Evolutionary conservation across 2,113 vertebrate genomes (phyloP).

Genomic region (Esox niger): DNA sequence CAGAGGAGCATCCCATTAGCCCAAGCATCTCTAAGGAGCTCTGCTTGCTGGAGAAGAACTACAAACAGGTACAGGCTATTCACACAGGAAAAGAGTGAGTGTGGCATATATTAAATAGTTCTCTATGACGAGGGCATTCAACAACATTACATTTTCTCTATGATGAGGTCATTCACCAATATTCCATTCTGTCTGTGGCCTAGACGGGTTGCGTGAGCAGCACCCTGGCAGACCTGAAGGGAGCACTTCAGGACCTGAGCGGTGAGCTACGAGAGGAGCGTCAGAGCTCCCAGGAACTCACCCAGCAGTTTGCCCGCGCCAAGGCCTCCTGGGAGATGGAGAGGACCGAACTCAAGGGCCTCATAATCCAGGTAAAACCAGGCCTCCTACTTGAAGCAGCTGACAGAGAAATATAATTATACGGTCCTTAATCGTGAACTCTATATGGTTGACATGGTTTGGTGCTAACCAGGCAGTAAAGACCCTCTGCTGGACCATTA

Average conservation of each 20-base stretch:
- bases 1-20: constrained; percentile 79
- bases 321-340: constrained; percentile 97
- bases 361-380: constrained; percentile 80
- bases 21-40: constrained; percentile 64
- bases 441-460: no score
- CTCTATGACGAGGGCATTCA: no score
- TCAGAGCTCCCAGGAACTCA: constrained; percentile 87
- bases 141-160: no score
- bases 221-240: constrained; percentile 89
- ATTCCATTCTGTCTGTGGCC: neutral
- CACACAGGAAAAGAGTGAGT: neutral
- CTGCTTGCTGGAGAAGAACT: constrained; percentile 35
- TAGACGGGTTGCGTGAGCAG: constrained; percentile 87
- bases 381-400: no score
- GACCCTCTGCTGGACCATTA: no score
- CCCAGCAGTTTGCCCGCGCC: constrained; percentile 94
- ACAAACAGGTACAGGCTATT: constrained; percentile 26
- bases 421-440: no score
- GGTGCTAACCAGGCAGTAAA: no score
- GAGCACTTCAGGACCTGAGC: constrained; percentile 89
- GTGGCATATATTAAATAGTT: neutral
- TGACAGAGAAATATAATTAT: no score
- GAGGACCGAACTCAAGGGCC: constrained; percentile 85
- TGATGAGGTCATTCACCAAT: neutral
- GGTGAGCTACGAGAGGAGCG: constrained; percentile 86